Percentiles rank a stretch among this genome's conserved stretches.
Evolutionary conservation across 2,888 invertebrate genomes (phyloP).

Genomic region (Cataglyphis cursor): DNA sequence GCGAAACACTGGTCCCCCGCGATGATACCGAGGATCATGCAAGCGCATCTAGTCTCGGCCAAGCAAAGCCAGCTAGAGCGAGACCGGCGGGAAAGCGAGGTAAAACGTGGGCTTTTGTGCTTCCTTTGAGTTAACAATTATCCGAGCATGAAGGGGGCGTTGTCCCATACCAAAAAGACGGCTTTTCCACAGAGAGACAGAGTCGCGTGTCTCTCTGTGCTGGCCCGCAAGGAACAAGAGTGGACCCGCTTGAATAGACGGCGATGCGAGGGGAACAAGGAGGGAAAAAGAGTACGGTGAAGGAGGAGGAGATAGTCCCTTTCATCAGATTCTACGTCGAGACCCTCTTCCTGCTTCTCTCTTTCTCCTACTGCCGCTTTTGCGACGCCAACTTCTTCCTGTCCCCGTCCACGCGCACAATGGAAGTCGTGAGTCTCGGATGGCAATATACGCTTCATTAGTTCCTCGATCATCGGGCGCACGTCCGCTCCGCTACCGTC

Average conservation of each 20-base stretch:
- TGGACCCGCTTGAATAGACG: constrained; percentile 61
- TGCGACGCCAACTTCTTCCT: constrained; percentile 37
- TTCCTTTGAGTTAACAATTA: constrained; percentile 72
- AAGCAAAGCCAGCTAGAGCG: constrained; percentile 1
- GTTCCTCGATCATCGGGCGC: constrained; percentile 56
- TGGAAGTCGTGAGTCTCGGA: constrained; percentile 70
- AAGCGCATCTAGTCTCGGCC: constrained; percentile 42
- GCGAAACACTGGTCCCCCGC: constrained; percentile 29
- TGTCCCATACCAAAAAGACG: constrained; percentile 62
- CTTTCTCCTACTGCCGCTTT: constrained; percentile 50
- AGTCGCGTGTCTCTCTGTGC: constrained; percentile 59
- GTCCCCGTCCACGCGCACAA: constrained; percentile 63
- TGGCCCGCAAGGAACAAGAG: constrained; percentile 39
- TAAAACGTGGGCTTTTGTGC: constrained; percentile 61
- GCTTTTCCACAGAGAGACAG: constrained; percentile 43
- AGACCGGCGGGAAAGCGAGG: constrained; percentile 27
- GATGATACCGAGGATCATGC: constrained; percentile 50
- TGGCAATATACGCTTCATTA: constrained; percentile 77
- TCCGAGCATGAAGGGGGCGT: constrained; percentile 60
- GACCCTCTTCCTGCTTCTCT: constrained; percentile 31
- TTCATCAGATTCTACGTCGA: constrained; percentile 58
- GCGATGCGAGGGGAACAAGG: constrained; percentile 12
- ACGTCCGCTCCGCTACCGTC: constrained; percentile 17
- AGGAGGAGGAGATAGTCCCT: constrained; percentile 25
- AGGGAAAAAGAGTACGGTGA: constrained; percentile 45